Percentiles rank a stretch among this genome's conserved stretches.
phyloP scores from a whole-genome alignment of 64 coral and sea anemone species.

The Trachythela sp. region DNA sequence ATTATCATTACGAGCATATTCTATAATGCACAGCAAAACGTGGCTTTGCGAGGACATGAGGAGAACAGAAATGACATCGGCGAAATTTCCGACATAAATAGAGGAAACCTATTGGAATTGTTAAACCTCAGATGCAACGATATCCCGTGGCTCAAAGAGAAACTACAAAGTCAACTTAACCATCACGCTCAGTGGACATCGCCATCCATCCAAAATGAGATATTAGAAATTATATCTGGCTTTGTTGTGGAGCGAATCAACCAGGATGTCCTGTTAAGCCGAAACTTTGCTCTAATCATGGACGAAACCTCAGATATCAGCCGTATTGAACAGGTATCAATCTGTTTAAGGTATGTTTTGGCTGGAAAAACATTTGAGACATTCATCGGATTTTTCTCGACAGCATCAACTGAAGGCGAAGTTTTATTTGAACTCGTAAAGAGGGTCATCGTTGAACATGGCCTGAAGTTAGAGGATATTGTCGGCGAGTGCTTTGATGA shows the following conservation, averaged over 20 bases:
- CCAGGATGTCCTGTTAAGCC: slow-evolving; percentile 33
- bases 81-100: too few relatives aligned
- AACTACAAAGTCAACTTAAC: slow-evolving; percentile 32
- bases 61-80: too few relatives aligned
- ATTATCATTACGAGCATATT: too few relatives aligned
- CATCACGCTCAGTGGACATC: slow-evolving; percentile 43
- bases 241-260: slow-evolving; percentile 41
- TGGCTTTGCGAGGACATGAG: too few relatives aligned
- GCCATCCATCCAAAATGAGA: slow-evolving; percentile 49
- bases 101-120: too few relatives aligned
- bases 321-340: slow-evolving; percentile 48
- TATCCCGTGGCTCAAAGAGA: neutral
- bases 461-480: slow-evolving; percentile 29
- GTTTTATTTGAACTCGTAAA: slow-evolving; percentile 52
- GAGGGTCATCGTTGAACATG: slow-evolving; percentile 15
- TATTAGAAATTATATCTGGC: slow-evolving; percentile 46
- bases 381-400: slow-evolving; percentile 55
- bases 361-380: slow-evolving; percentile 49
- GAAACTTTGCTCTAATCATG: slow-evolving; percentile 44
- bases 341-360: slow-evolving; percentile 53
- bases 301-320: slow-evolving; percentile 55
- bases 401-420: slow-evolving; percentile 56
- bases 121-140: too few relatives aligned
- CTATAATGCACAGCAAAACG: too few relatives aligned
- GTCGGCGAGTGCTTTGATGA: slow-evolving; percentile 42